Base-by-base conservation (phyloP, 2,113 vertebrate genomes). In the Atlantisia rogersi region DNA sequence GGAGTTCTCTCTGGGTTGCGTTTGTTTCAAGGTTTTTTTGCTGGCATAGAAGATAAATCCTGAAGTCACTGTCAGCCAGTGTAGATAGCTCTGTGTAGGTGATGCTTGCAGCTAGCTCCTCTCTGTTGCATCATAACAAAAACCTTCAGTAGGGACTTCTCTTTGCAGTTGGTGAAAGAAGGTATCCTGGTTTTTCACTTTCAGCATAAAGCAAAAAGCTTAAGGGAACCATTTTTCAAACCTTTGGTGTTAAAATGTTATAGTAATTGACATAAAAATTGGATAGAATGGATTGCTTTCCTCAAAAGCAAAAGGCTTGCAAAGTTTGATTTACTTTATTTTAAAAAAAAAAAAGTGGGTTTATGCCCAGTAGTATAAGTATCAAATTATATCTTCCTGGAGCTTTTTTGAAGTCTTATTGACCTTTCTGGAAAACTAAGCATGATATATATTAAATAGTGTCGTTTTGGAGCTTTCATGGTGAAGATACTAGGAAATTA, bases 271-370 rank as follows among this genome's bases (percentile, higher is more conserved):
- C 16, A 25, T 40, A 46, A 71, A 56, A 42, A 52, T 18, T 19
- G 10, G 18, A 42, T 53, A 15, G 31, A 31, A 44, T 46, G 2
- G 24, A 67, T 64, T 78, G 12, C 21, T 82, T 70, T 42, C 12
- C 11, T 82, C 22, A 76, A 71, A 68, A 88, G 19, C 16, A 40
- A n/a, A 55, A 64, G 17, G 3, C 4, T 73, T 94, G n/a, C 0
- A 8, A 25, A 26, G 16, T 84, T 78, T 58, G 19, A 22, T 35
- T 71, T 2, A 48, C 85, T 69, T 85, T 42, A 44, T 59, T 75
- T 0, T 6, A 10, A 11, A 10, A 42, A 32, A 39, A 3, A 14
- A 5, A 48, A 48, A 48, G 21, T 22, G 21, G 21, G 8, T 6
- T 70, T 78, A 9, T 19, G 35, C 26, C 4, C 6, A 28, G 48